Base-by-base conservation (phyloP, 53 echinoderm and acorn worm species). In the Actinopyga echinites region DNA sequence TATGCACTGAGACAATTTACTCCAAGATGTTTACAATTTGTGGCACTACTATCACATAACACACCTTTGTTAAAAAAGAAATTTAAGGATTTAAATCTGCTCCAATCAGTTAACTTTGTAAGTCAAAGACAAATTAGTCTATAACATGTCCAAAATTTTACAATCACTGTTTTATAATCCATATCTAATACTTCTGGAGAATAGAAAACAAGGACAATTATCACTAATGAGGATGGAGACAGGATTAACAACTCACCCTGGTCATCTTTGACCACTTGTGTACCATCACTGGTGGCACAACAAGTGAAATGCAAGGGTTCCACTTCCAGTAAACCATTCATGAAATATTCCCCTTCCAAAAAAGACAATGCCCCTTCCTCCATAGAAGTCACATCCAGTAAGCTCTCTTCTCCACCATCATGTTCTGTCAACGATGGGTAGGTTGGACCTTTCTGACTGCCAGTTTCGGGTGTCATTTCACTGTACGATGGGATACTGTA, bases 221-320 rank as follows among this genome's bases (percentile, higher is more conserved):
- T 49, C 2, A 49, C 17, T 15, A 49, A 2, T 49, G 15, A 49
- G 15, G 29, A 19, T 34, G 3, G 30, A 10, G 23, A 35, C n/a
- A 13, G 1, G 33, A 38, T 37, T 0, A 19, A 5, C 6, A 28
- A 30, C 55, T 66, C 25, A 93, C 93, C 91, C 79, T 88, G 80
- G 36, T 87, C 93, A 44, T 88, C 84, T 32, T 89, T 83, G 23
- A 88, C 89, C 30, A 91, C 92, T 30, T 95, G 89, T 10, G 99
- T 94, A 8, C 99, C 94, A 79, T 99, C 99, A 75, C 99, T 99
- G 65, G 95, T 99, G 11, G 92, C 93, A 71, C 94, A 94, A 52
- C 92, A 99, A n/a, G 85, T 79, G 63, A 99, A 99, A 69, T 95
- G 99, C 35, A 99, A 83, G 0, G 99, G 99, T 37, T 99, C 99